Conservation (phyloP, 2,113 vertebrate species). For the Gorsachius goisagi region DNA sequence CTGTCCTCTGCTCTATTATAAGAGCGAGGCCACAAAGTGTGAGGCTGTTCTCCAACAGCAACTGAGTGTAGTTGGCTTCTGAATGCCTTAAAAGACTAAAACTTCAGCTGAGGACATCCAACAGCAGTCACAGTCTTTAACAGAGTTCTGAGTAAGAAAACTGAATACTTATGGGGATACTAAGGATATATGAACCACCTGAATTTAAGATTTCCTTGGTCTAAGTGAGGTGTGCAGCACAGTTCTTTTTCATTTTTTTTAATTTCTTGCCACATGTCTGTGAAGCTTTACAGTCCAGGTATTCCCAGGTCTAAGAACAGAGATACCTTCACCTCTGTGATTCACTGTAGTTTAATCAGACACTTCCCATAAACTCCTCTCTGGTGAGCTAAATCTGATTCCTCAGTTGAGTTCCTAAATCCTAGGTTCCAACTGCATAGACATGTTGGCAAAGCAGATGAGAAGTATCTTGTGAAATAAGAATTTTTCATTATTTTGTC, state of each 20-base stretch:
- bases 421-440: neutral
- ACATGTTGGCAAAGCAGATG: neutral
- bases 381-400: neutral
- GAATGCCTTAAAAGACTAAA: neutral
- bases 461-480: neutral
- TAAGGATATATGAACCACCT: neutral
- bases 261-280: neutral
- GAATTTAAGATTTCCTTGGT: neutral
- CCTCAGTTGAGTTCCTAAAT: neutral
- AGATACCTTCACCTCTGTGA: neutral
- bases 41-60: neutral
- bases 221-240: neutral
- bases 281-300: neutral
- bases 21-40: neutral
- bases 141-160: neutral
- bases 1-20: neutral
- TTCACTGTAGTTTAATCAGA: neutral
- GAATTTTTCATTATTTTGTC: neutral
- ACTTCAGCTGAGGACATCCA: neutral
- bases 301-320: neutral
- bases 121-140: neutral
- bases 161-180: neutral
- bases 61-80: neutral
- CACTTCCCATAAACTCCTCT: neutral
- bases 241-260: neutral